Base-by-base conservation (phyloP, 64 coral and sea anemone genomes). In the Pachyseris speciosa region DNA sequence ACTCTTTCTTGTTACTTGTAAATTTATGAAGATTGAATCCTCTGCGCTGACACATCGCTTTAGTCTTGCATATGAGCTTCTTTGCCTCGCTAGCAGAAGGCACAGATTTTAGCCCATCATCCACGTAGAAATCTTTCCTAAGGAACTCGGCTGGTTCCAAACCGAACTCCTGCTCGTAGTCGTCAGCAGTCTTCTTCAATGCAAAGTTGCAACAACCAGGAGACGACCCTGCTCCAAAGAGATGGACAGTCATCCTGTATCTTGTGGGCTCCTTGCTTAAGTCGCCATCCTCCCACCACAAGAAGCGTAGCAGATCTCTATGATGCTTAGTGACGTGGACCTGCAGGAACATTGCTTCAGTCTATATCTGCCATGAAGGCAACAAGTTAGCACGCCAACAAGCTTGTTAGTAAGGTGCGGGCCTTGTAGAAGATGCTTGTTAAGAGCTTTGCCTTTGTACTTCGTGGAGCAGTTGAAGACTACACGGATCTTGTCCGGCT, bases 271-370 rank as follows among this genome's bases (percentile, higher is more conserved):
- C 6, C 63, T 80, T 48, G 60, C 69, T 67, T 22, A 90, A 74
- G 42, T 94, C 42, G 37, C 51, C 87, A 37, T 80, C 12, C 16
- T 87, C 34, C 91, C 95, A 98, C 95, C 87, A 94, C 60, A 91
- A 60, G 26, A 84, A 96, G 5, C 89, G 74, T 27, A 96, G 69
- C 0, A 84, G 63, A 75, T 96, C 85, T 26, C 49, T 57, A 74
- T 89, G 80, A 26, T 93, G 13, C 5, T 47, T 59, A 69, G 51
- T 52, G 4, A 87, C 91, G 10, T 68, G 78, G 9, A 94, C 91
- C 83, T 98, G 95, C 4, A 83, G 38, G 58, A 93, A 94, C 91
- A 93, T 98, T 7, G 52, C n/a, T n/a, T n/a, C n/a, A 69, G 17
- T 98, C 70, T 78, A 93, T 72, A 86, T 98, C 91, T 24, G 19